A percentile compares a stretch with the other conserved stretches of the same genome.
Conservation (phyloP, 2,113 vertebrate genomes). For the Irena cyanogastra region DNA sequence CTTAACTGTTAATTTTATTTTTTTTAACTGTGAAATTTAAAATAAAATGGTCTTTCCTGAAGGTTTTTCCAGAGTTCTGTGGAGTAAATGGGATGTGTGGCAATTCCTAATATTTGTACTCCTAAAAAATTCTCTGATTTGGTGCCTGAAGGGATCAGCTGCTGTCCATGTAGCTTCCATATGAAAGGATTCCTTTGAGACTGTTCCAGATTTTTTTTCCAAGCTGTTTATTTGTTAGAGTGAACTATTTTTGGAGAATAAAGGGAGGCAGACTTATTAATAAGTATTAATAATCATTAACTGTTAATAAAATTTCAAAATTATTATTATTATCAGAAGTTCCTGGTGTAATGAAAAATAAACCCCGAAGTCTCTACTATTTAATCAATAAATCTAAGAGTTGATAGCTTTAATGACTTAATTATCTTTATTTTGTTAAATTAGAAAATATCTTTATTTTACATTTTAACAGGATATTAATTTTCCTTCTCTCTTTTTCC, state of each 20-base stretch:
- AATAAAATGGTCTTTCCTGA: background rate
- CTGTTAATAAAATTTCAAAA: background rate
- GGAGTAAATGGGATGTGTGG: background rate
- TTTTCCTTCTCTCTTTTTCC: background rate
- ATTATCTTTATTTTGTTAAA: background rate
- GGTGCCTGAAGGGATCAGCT: background rate
- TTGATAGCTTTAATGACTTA: background rate
- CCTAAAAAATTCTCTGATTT: background rate
- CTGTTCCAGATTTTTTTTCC: background rate
- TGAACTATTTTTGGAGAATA: background rate
- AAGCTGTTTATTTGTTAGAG: background rate
- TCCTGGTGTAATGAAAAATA: background rate
- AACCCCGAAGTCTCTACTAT: background rate
- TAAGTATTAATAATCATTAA: background rate
- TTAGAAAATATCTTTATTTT: background rate
- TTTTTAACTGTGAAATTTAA: background rate
- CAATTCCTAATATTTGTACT: rapidly evolving
- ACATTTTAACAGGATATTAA: background rate
- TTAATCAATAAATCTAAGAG: background rate
- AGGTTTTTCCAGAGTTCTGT: background rate
- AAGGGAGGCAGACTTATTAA: background rate
- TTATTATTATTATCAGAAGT: background rate
- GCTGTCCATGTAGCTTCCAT: no score
- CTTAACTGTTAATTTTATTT: background rate
- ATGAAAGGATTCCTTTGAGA: background rate